Base-by-base conservation (phyloP, 2,888 invertebrate species). In the Drepana falcataria region DNA sequence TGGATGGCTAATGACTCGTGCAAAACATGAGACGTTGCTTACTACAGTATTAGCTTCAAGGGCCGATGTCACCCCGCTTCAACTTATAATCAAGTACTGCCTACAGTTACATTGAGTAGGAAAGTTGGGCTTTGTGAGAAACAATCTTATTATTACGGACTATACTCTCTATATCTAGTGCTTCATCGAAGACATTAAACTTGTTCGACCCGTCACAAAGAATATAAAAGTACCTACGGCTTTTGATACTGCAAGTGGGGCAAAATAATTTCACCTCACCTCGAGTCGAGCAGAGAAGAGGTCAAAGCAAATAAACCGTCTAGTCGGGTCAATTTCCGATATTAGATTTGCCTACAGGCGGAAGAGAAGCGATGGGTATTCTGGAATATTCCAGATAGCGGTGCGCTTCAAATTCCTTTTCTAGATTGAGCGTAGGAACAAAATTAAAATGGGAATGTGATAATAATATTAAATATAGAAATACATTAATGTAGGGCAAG, bases 321-420 rank as follows among this genome's bases (percentile, higher is more conserved):
- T 62, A 65, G 63, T 75, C 69, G 75, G 81, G 77, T 83, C 83
- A 83, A 86, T 85, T 87, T 86, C 82, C 81, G 84, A 83, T 87
- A 86, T 85, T 84, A 84, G 78, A 87, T 87, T 86, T 81, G 79
- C 79, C 76, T 80, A 75, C 73, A 70, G 69, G 73, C 73, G 68
- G 71, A 74, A 73, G 66, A 68, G 64, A 66, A 64, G 69, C 68
- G 71, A 68, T 69, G 21, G 21, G 21, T 21, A 21, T 21, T 21
- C 21, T 21, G 21, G 69, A 9, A 66, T 68, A 64, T 68, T 71
- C 68, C 64, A 61, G 65, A 59, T 58, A 65, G 61, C 59, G 57
- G 61, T 64, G 61, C 65, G 62, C 64, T 74, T 75, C 76, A 76
- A 21, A 21, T 21, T 21, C 21, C 21, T 21, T 77, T 66, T 71